Evolutionary conservation across 2,113 vertebrate species (phyloP).

Genomic region (Sciurus niger): DNA sequence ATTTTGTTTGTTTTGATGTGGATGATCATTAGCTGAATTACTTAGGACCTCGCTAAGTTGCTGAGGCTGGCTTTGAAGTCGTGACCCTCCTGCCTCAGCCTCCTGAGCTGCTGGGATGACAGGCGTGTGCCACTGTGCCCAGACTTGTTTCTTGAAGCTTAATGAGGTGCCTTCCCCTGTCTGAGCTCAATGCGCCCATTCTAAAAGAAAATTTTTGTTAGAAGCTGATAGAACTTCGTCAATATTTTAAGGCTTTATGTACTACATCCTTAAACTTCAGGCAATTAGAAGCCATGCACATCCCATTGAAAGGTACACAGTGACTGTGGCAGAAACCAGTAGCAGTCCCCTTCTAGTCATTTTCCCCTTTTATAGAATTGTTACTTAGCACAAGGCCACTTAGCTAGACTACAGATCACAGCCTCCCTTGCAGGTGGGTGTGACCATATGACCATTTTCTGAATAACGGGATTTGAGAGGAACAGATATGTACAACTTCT

Average conservation of each 20-base stretch:
- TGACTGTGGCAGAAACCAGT: background rate
- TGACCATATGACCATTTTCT: background rate
- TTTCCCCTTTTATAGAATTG: background rate
- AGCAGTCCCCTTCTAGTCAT: background rate
- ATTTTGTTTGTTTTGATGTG: no score
- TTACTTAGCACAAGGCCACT: background rate
- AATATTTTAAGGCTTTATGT: background rate
- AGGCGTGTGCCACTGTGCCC: no score
- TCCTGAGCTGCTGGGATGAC: no score
- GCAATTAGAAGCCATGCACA: background rate
- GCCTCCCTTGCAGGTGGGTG: constrained; percentile 20
- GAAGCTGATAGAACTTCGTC: background rate
- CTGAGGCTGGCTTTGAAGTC: no score
- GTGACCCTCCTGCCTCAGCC: no score
- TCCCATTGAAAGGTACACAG: background rate
- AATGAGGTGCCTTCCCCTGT: background rate
- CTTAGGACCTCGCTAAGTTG: no score
- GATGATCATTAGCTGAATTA: no score
- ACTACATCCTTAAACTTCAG: background rate
- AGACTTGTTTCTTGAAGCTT: background rate
- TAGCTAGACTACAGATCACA: constrained; percentile 68
- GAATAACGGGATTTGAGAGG: constrained; percentile 22
- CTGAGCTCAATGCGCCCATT: background rate
- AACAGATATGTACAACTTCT: constrained; percentile 23
- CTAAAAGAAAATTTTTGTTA: background rate